Percentiles rank a stretch among this genome's conserved stretches.
These are phyloP conservation scores for Daphoenositta chrysoptera DNA, from an alignment of 2,113 vertebrate genomes.

Conservation along the genomic window DNA sequence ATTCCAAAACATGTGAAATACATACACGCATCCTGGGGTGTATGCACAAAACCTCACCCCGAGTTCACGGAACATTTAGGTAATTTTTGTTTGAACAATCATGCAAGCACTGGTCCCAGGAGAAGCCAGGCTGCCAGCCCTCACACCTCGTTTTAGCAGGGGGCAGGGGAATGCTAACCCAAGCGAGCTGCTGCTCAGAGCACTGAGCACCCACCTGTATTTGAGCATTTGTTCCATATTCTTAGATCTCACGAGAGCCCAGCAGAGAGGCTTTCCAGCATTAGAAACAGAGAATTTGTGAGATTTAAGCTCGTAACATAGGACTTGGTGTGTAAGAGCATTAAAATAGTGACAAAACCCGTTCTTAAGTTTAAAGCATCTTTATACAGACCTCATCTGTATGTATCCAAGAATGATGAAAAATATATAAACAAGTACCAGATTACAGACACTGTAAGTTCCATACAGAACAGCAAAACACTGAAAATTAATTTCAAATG, in stretches of 20 bases:
- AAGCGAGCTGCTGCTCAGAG: background rate
- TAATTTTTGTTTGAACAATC: background rate
- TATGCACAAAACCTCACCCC: background rate
- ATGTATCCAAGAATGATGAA: background rate
- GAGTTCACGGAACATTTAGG: background rate
- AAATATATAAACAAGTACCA: background rate
- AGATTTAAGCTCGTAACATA: background rate
- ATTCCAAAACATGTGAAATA: background rate
- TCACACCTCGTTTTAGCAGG: background rate
- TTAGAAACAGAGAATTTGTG: background rate
- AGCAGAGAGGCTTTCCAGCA: background rate
- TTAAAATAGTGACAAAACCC: background rate
- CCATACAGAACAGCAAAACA: background rate
- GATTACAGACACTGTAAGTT: background rate
- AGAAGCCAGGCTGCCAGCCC: background rate
- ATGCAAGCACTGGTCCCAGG: background rate
- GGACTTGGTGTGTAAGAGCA: background rate
- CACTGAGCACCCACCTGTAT: background rate
- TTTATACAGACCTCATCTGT: background rate
- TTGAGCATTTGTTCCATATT: background rate
- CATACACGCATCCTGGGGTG: background rate
- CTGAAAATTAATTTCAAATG: background rate
- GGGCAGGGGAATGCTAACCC: background rate
- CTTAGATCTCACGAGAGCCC: background rate
- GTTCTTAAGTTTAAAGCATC: background rate